Evolutionary conservation across 2,797 vertebrate species (phyloP).

Genomic region (Thamnophis elegans): DNA sequence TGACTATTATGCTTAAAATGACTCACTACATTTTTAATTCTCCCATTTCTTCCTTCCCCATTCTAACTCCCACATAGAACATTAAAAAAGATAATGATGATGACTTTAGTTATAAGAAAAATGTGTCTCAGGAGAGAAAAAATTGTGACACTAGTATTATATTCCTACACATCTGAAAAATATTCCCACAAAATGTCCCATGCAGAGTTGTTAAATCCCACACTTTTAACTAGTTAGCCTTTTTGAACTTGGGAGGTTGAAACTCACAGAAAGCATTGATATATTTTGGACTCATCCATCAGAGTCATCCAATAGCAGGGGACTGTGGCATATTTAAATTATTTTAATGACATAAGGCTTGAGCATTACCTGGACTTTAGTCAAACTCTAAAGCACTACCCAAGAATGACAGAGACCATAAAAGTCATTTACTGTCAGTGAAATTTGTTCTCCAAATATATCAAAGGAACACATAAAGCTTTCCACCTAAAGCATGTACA

Average conservation of each 20-base stretch:
- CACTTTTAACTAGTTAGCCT: background rate
- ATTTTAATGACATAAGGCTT: background rate
- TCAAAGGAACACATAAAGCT: background rate
- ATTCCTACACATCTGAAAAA: background rate
- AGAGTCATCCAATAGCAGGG: background rate
- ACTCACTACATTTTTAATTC: background rate
- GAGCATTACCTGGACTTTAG: background rate
- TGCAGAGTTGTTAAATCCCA: background rate
- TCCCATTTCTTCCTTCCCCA: background rate
- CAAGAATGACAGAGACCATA: background rate
- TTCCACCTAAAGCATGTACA: background rate
- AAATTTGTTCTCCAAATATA: background rate
- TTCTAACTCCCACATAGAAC: background rate
- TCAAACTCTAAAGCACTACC: background rate
- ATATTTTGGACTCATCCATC: background rate
- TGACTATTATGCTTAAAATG: slow-evolving; percentile 39
- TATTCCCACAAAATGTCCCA: background rate
- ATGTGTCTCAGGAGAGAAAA: background rate
- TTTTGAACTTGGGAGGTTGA: background rate
- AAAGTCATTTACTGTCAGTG: background rate
- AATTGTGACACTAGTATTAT: background rate
- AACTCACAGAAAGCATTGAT: background rate
- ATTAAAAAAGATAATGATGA: background rate
- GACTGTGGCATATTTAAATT: background rate
- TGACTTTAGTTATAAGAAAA: slow-evolving; percentile 4